Evolutionary conservation across 2,888 invertebrate species (phyloP).

Genomic region (Eugnorisma glareosa): DNA sequence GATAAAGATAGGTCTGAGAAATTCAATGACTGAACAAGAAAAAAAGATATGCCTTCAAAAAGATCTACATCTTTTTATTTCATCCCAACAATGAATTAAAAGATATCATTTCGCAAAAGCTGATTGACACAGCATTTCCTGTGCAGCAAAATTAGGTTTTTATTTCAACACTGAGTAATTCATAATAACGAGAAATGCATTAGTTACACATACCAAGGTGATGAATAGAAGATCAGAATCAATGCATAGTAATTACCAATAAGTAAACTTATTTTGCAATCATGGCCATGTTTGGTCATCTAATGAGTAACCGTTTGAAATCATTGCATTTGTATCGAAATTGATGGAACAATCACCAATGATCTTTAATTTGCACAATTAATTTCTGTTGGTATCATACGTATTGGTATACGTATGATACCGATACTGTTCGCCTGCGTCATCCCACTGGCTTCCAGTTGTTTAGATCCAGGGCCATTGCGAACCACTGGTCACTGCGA

Average conservation of each 20-base stretch:
- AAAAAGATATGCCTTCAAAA: background rate
- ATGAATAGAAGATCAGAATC: slow-evolving; percentile 23
- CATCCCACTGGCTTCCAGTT: no score
- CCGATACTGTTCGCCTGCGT: no score
- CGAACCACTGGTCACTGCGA: no score
- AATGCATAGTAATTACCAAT: slow-evolving; percentile 16
- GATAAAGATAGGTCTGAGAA: background rate
- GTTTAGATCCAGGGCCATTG: no score
- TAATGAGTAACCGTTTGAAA: slow-evolving; percentile 3
- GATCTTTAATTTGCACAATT: background rate
- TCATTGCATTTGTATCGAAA: background rate
- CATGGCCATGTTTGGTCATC: background rate
- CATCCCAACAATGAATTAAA: background rate
- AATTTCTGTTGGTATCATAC: no score
- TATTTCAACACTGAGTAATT: slow-evolving; percentile 34
- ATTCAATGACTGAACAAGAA: background rate
- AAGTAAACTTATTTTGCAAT: slow-evolving; percentile 31
- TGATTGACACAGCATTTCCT: slow-evolving; percentile 15
- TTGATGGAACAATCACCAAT: background rate
- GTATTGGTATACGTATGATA: no score
- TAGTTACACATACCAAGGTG: slow-evolving; percentile 1
- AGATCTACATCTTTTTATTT: background rate
- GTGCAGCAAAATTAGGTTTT: slow-evolving; percentile 2
- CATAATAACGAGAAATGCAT: slow-evolving; percentile 3
- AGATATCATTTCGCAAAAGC: slow-evolving; percentile 22